Conservation (phyloP, 23 tunicate genomes). For the Diplosoma virens region DNA sequence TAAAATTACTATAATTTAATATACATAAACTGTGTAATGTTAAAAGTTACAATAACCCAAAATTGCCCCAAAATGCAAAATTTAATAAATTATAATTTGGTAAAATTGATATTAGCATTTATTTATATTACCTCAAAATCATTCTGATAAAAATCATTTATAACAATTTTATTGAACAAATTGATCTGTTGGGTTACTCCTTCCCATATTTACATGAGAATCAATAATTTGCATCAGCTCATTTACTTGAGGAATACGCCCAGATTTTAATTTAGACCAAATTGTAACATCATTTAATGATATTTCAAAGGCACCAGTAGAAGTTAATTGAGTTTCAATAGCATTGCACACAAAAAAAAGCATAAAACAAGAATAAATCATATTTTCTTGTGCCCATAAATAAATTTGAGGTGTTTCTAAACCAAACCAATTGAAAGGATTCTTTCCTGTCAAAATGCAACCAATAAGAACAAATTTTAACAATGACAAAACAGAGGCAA, state of each 20-base stretch:
- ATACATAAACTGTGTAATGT: too few relatives aligned
- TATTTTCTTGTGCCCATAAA: slow-evolving; percentile 84
- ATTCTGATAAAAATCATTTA: background rate
- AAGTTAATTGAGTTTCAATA: slow-evolving; percentile 85
- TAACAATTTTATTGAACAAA: slow-evolving; percentile 26
- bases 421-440: slow-evolving; percentile 75
- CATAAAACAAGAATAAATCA: slow-evolving; percentile 89
- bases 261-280: slow-evolving; percentile 93
- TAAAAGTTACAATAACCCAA: too few relatives aligned
- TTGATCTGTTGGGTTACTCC: background rate
- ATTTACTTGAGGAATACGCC: slow-evolving; percentile 84
- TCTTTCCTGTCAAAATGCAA: slow-evolving; percentile 58
- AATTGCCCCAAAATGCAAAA: background rate
- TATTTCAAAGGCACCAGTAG: slow-evolving; percentile 98
- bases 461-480: slow-evolving; percentile 76
- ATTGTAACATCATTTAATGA: slow-evolving; percentile 66
- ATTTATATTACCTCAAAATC: too few relatives aligned
- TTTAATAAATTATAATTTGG: background rate
- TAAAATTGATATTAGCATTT: background rate
- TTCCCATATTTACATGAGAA: slow-evolving; percentile 53
- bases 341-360: slow-evolving; percentile 87
- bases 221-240: slow-evolving; percentile 89
- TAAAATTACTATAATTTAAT: too few relatives aligned
- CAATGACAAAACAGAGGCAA: slow-evolving; percentile 73
- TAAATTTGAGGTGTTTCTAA: slow-evolving; percentile 71